These are phyloP conservation scores for Escarpia spicata DNA, from an alignment of 2,888 invertebrate species.

Conservation along the genomic window DNA sequence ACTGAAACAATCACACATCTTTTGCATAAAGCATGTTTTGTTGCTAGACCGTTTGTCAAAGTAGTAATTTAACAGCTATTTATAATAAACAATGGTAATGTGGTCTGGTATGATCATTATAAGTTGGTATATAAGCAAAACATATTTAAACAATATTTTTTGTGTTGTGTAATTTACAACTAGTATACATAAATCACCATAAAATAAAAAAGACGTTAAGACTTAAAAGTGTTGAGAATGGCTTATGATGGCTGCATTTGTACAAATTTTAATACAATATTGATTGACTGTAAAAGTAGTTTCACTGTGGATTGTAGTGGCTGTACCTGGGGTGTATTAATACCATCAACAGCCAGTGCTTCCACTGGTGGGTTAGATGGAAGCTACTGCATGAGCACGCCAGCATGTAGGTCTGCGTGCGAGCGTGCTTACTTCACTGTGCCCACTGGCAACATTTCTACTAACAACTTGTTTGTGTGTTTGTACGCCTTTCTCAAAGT, in stretches of 20 bases:
- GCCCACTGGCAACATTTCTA: not conserved
- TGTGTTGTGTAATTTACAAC: not conserved
- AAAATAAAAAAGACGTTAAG: not conserved
- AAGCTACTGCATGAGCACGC: slow-evolving; percentile 16
- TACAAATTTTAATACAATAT: not conserved
- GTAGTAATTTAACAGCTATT: no score
- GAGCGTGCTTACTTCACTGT: not conserved
- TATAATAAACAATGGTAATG: no score
- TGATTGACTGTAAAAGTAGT: not conserved
- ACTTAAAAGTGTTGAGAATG: not conserved
- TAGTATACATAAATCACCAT: not conserved
- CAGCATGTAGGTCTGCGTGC: not conserved
- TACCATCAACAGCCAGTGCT: not conserved
- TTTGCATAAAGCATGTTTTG: no score
- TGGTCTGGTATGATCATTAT: no score
- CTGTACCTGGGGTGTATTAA: not conserved
- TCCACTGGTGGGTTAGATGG: not conserved
- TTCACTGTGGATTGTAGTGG: not conserved
- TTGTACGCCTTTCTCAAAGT: not conserved
- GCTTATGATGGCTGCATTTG: not conserved
- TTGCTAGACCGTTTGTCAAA: no score
- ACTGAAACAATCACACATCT: not conserved
- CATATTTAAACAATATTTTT: no score
- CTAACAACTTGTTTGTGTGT: not conserved
- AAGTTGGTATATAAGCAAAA: no score